Evolutionary conservation across 2,797 vertebrate genomes (phyloP).

Genomic region (Lindbergichthys nudifrons): DNA sequence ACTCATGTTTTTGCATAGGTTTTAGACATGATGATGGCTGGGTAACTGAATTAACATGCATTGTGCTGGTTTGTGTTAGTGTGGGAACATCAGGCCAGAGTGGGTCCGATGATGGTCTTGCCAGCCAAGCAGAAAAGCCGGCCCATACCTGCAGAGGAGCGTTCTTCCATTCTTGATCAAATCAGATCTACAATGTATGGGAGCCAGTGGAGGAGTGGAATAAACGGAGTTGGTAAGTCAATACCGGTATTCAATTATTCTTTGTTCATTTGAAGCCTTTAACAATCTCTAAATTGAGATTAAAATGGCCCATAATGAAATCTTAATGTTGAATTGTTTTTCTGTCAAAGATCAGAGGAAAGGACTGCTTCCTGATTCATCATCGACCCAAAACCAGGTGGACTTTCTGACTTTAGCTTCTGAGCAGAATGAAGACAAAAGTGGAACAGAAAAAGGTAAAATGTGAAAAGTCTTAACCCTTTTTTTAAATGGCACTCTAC

Average conservation of each 20-base stretch:
- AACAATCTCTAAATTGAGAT: no score
- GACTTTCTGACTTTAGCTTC: background rate
- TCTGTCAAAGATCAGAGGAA: constrained; percentile 22
- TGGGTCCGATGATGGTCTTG: constrained; percentile 72
- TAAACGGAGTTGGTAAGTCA: constrained; percentile 17
- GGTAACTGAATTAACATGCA: no score
- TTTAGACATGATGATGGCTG: no score
- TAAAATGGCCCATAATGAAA: background rate
- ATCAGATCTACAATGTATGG: constrained; percentile 45
- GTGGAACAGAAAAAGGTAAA: constrained; percentile 5
- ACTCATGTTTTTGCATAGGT: no score
- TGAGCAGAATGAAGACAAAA: background rate
- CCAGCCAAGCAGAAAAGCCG: constrained; percentile 41
- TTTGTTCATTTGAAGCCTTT: no score
- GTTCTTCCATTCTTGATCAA: constrained; percentile 44
- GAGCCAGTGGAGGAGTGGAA: constrained; percentile 72
- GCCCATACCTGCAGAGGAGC: constrained; percentile 32
- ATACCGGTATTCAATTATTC: background rate
- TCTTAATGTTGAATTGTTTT: background rate
- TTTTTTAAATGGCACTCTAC: background rate
- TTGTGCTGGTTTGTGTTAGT: constrained; percentile 26
- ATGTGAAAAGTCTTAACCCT: no score
- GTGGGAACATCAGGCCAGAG: constrained; percentile 56
- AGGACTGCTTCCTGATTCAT: constrained; percentile 18
- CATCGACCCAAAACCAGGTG: background rate